Evolutionary conservation across 2,113 vertebrate genomes (phyloP).

Genomic region (Nothoprocta pentlandii): DNA sequence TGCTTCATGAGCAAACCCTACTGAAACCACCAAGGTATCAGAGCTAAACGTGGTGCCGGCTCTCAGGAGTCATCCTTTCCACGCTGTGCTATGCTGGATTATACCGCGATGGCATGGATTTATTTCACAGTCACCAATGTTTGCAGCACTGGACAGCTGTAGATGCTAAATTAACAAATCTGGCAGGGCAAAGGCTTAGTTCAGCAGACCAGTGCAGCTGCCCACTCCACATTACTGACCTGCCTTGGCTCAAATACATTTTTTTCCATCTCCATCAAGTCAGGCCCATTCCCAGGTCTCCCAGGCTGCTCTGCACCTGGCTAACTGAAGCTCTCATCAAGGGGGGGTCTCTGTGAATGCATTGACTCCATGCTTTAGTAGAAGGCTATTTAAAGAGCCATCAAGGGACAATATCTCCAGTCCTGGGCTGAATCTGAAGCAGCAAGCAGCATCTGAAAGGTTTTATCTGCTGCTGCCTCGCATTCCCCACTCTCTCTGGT

Average conservation of each 20-base stretch:
- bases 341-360: neutral
- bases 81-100: fast-evolving
- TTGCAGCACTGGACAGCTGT: neutral
- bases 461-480: neutral
- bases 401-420: neutral
- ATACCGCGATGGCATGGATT: neutral
- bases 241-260: neutral
- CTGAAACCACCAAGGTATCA: neutral
- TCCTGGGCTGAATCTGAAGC: neutral
- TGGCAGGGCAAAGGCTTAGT: neutral
- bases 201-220: neutral
- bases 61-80: neutral
- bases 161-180: neutral
- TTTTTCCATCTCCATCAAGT: neutral
- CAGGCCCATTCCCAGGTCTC: neutral
- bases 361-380: neutral
- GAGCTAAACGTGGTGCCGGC: neutral
- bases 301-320: neutral
- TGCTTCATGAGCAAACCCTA: neutral
- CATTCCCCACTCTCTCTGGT: neutral
- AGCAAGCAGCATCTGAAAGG: neutral
- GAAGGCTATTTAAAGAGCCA: neutral
- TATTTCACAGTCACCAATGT: neutral
- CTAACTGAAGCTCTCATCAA: neutral
- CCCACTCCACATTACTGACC: fast-evolving